Evolutionary conservation across 2,797 vertebrate genomes (phyloP), one percentile per base, ranked within the genome.

Genomic region (Manis pentadactyla): DNA sequence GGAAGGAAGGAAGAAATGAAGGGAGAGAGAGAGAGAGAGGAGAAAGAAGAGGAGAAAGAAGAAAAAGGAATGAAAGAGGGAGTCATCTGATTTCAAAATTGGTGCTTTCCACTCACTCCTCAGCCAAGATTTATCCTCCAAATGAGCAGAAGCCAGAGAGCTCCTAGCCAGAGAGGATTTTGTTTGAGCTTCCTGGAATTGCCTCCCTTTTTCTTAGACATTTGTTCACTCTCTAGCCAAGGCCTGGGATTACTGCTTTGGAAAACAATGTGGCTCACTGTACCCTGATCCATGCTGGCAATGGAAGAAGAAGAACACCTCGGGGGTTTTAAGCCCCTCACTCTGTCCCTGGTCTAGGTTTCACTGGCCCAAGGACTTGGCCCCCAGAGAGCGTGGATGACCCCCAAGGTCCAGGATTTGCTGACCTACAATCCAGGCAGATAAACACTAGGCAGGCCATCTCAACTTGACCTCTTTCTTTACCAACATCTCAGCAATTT

Each of bases 11-110:
- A 27, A 66, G 31, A 11, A 63, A n/a, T 31, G 12, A 27, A 63
- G 15, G 9, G 15, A 64, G 31, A 19, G n/a, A 37, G n/a, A 42
- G 42, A 31, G 31, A 14, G 15, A 14, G 29, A n/a, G 37, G 3
- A 46, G 34, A 8, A 3, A 66, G 31, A 31, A 31, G 18, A 18
- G 7, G 31, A 66, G 18, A 18, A 73, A 39, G 29, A 18, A 29
- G n/a, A 87, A 25, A 27, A 42, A 86, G 19, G 29, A 13, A 29
- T 15, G 21, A 2, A 39, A 66, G 59, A 31, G 79, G 42, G 31
- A 66, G 71, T 66, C 86, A 93, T 93, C 64, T 96, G 95, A 96
- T 75, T 94, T 91, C 69, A 81, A 95, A 97, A 64, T 66, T 95
- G 87, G 37, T 75, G 23, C 75, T 91, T 91, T 77, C 61, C 12